phyloP scores from a whole-genome alignment of 2,888 invertebrate species.

The Rhingia campestris region DNA sequence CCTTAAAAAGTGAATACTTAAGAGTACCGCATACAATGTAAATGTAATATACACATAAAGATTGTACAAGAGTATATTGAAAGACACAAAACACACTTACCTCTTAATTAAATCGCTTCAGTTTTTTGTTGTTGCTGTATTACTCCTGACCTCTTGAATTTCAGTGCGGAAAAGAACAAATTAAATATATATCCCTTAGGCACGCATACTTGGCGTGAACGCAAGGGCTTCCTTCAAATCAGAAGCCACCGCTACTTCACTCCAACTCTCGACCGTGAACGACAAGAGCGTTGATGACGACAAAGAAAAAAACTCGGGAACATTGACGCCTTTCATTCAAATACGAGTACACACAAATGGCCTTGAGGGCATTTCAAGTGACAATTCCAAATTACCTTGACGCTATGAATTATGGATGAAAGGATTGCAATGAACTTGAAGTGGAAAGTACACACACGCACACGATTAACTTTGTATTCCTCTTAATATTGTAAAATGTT shows the following conservation, averaged over 20 bases:
- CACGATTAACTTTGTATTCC: background rate
- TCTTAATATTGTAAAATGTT: background rate
- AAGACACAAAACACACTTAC: slow-evolving; percentile 17
- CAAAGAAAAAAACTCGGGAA: slow-evolving; percentile 6
- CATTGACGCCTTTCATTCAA: slow-evolving; percentile 28
- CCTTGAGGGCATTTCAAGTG: slow-evolving; percentile 38
- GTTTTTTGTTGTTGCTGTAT: background rate
- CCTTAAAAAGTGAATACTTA: too few species aligned
- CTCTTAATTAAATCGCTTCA: slow-evolving; percentile 15
- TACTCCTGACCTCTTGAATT: slow-evolving; percentile 8
- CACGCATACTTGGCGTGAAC: slow-evolving; percentile 30
- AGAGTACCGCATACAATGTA: too few species aligned
- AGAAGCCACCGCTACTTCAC: slow-evolving; percentile 29
- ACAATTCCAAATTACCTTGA: slow-evolving; percentile 24
- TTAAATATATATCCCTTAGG: slow-evolving; percentile 30
- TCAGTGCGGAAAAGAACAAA: slow-evolving; percentile 25
- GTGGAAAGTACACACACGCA: slow-evolving; percentile 2
- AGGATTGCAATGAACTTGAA: slow-evolving; percentile 29
- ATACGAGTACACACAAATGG: slow-evolving; percentile 33
- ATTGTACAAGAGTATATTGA: background rate
- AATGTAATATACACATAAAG: too few species aligned
- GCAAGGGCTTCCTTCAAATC: slow-evolving; percentile 25
- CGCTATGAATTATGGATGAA: slow-evolving; percentile 8
- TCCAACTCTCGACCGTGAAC: slow-evolving; percentile 14
- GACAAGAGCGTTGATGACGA: slow-evolving; percentile 23